phyloP scores from a whole-genome alignment of 2,797 vertebrate genomes.

The Hoplostethus atlanticus region DNA sequence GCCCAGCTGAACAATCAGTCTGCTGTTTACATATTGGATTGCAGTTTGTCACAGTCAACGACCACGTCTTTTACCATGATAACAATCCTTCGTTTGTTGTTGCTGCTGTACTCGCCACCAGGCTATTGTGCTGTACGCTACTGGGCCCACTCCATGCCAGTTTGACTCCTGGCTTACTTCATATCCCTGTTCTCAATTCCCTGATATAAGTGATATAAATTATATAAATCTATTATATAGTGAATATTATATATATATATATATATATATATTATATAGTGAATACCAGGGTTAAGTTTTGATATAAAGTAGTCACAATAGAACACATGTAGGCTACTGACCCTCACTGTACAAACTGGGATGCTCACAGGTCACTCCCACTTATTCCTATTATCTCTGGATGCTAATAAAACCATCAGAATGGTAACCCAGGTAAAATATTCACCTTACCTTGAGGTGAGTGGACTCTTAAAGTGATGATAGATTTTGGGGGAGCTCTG shows the following conservation, averaged over 20 bases:
- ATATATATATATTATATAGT: not conserved
- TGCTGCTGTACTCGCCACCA: constrained; percentile 34
- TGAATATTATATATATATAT: too few relatives aligned
- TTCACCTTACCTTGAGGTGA: not conserved
- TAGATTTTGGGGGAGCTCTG: constrained; percentile 4
- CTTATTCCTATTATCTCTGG: not conserved
- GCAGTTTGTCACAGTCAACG: constrained; percentile 62
- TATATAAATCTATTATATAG: constrained; percentile 1
- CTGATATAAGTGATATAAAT: constrained; percentile 25
- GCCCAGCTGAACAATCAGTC: constrained; percentile 61
- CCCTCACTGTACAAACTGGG: not conserved
- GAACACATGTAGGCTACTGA: not conserved
- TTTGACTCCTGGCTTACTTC: constrained; percentile 39
- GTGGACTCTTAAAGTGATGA: too few relatives aligned
- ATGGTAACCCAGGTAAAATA: not conserved
- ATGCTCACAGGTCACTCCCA: not conserved
- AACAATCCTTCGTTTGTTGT: constrained; percentile 65
- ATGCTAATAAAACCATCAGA: not conserved
- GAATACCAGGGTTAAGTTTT: not conserved
- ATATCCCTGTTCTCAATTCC: constrained; percentile 34
- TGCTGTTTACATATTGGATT: constrained; percentile 70
- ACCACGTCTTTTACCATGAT: constrained; percentile 54
- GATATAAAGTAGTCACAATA: too few relatives aligned
- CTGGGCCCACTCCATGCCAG: constrained; percentile 20
- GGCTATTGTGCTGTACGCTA: constrained; percentile 38